phyloP scores from a whole-genome alignment of 2,113 vertebrate genomes.

The Actenoides hombroni region DNA sequence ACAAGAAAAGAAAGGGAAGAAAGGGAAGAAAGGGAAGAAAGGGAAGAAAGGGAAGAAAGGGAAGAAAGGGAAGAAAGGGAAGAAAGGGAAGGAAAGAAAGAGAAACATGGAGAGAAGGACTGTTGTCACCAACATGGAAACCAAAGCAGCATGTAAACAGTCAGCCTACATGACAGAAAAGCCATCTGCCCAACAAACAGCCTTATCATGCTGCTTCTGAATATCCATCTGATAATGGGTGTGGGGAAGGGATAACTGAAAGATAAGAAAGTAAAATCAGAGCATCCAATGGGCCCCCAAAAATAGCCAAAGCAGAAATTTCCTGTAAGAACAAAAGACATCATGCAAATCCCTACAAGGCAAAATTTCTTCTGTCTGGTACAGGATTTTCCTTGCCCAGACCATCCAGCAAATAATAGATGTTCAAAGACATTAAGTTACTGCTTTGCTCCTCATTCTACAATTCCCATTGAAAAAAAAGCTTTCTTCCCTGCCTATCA shows the following conservation, averaged over 20 bases:
- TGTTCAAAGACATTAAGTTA: not conserved
- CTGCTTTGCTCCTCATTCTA: not conserved
- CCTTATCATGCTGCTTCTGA: not conserved
- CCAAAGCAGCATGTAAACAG: not conserved
- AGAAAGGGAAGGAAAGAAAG: not conserved
- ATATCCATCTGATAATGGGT: not conserved
- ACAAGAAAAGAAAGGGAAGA: not conserved
- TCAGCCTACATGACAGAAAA: not conserved
- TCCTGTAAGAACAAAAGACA: not conserved
- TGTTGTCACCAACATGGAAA: not conserved
- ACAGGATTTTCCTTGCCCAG: not conserved
- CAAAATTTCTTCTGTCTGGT: not conserved
- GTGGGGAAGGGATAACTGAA: not conserved
- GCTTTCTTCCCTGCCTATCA: not conserved
- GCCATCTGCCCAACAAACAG: not conserved
- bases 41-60: too few species aligned
- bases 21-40: too few species aligned
- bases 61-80: too few species aligned
- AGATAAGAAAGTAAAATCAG: not conserved
- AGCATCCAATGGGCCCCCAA: not conserved
- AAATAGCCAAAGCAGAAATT: not conserved
- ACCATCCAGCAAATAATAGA: not conserved
- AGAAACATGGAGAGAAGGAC: not conserved
- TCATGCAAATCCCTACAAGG: not conserved
- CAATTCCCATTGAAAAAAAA: not conserved